Evolutionary conservation across 2,797 vertebrate species (phyloP).

Genomic region (Tragopan temminckii): DNA sequence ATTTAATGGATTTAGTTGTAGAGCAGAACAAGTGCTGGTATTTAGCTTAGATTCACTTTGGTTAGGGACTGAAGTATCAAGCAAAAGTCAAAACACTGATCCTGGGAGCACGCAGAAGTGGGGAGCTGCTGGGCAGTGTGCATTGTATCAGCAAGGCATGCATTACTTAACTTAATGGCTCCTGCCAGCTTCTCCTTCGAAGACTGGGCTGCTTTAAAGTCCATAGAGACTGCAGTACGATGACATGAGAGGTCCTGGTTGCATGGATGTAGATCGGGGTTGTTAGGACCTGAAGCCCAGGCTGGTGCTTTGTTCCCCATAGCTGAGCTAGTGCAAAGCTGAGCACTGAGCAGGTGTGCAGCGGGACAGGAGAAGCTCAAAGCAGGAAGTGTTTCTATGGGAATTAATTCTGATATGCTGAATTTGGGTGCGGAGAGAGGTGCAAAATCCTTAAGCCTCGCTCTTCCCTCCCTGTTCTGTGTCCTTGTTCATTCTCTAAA

Average conservation of each 20-base stretch:
- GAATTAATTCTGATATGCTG: neutral
- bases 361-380: accelerated
- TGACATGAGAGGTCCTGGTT: neutral
- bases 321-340: neutral
- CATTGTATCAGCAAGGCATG: neutral
- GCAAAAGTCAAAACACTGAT: neutral
- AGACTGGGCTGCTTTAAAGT: neutral
- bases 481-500: too few relatives aligned
- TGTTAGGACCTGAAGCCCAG: neutral
- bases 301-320: accelerated
- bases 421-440: neutral
- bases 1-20: neutral
- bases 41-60: neutral
- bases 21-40: neutral
- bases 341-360: neutral
- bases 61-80: neutral
- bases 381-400: neutral
- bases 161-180: neutral
- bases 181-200: neutral
- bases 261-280: neutral
- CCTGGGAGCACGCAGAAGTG: neutral
- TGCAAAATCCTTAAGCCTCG: neutral
- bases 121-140: neutral
- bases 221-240: neutral
- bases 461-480: neutral